phyloP scores from a whole-genome alignment of 2,797 vertebrate genomes.

The Aythya fuligula region DNA sequence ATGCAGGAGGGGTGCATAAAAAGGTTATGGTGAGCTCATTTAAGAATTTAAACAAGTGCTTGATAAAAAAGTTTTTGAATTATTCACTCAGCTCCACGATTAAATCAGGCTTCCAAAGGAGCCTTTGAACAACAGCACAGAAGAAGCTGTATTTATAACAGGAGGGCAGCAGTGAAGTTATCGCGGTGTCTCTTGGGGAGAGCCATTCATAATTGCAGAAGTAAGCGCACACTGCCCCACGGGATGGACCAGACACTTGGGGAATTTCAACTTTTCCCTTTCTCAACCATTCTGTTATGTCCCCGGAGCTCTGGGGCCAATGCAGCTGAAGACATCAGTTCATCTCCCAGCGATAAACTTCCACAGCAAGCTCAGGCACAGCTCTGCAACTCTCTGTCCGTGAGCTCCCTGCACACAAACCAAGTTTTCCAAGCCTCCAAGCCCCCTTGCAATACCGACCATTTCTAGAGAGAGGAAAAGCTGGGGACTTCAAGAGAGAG shows the following conservation, averaged over 20 bases:
- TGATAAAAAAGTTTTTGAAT: constrained; percentile 61
- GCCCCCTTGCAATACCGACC: not conserved
- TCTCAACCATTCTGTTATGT: not conserved
- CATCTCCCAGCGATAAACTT: not conserved
- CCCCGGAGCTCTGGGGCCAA: not conserved
- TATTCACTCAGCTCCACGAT: constrained; percentile 43
- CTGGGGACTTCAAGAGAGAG: not conserved
- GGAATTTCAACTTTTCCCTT: not conserved
- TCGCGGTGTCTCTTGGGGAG: not conserved
- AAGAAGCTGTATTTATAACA: not conserved
- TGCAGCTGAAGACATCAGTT: not conserved
- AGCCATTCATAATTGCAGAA: constrained; percentile 37
- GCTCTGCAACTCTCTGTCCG: not conserved
- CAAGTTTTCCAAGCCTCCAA: not conserved
- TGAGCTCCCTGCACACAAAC: not conserved
- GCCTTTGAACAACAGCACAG: constrained; percentile 52
- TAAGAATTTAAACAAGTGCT: constrained; percentile 67
- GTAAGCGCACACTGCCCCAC: not conserved
- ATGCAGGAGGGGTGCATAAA: constrained; percentile 39
- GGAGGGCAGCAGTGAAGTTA: constrained; percentile 17
- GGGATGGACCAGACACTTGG: not conserved
- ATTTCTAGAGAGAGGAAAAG: not conserved
- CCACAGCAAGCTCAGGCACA: not conserved
- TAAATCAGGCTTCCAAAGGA: constrained; percentile 43
- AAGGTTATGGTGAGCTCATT: constrained; percentile 67